Evolutionary conservation across 1,140 invertebrate species (phyloP).

Genomic region (Oncopeltus fasciatus): DNA sequence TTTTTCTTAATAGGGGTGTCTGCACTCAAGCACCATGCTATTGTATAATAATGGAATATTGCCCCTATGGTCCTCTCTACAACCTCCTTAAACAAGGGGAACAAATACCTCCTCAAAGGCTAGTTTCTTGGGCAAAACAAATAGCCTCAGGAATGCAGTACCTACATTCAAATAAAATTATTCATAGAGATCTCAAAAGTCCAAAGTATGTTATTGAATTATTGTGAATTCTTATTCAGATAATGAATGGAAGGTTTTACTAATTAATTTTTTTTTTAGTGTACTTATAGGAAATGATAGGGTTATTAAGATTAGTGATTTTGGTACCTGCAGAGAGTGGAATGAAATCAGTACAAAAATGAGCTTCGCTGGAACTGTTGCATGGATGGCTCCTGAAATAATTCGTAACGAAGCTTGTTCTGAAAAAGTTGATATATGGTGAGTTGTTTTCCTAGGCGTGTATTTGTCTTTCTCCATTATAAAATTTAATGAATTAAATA

Average conservation of each 20-base stretch:
- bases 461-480: neutral
- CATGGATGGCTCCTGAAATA: conserved; percentile 99
- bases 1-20: conserved; percentile 53
- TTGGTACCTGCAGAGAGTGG: conserved; percentile 89
- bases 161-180: conserved; percentile 90
- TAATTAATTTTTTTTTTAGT: conserved; percentile 40
- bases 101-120: conserved; percentile 63
- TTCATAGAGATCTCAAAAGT: conserved; percentile 91
- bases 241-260: conserved; percentile 40
- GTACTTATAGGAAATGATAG: conserved; percentile 83
- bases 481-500: neutral
- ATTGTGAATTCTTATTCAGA: conserved; percentile 44
- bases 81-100: conserved; percentile 71
- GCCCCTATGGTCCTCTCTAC: conserved; percentile 86
- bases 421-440: conserved; percentile 94
- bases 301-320: conserved; percentile 92
- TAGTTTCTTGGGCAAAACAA: conserved; percentile 87
- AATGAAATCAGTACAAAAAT: conserved; percentile 91
- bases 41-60: conserved; percentile 97
- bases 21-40: conserved; percentile 86
- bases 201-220: conserved; percentile 61
- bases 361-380: conserved; percentile 93
- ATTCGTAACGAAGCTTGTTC: conserved; percentile 92
- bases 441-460: conserved; percentile 23
- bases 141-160: conserved; percentile 94